These are phyloP conservation scores for Diabrotica undecimpunctata DNA, from an alignment of 1,140 invertebrate genomes.

Conservation along the genomic window DNA sequence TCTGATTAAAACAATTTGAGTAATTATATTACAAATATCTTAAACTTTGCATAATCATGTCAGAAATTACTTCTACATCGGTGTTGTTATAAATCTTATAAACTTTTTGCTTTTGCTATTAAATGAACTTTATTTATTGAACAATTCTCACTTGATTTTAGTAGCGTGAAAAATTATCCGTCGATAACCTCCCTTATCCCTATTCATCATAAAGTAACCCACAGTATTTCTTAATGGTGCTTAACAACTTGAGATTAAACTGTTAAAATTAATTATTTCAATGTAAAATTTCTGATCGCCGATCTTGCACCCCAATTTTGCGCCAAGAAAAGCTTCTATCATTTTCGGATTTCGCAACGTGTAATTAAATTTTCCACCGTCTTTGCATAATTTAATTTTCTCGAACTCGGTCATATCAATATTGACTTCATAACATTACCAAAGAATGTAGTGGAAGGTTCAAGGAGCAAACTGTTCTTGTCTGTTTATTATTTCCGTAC, in stretches of 20 bases:
- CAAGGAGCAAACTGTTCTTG: no score
- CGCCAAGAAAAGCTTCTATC: not conserved
- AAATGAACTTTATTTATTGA: no score
- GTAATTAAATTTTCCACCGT: conserved; percentile 2
- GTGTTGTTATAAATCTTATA: no score
- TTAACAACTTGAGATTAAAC: not conserved
- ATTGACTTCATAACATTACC: not conserved
- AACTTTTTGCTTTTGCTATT: no score
- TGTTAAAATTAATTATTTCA: conserved; percentile 3
- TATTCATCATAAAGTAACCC: not conserved
- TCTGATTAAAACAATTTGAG: no score
- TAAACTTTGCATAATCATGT: no score
- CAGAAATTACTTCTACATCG: no score
- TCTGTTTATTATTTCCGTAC: no score
- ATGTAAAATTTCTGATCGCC: not conserved
- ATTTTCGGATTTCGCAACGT: not conserved
- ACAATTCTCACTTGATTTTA: no score
- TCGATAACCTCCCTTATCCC: not conserved
- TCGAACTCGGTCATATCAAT: not conserved
- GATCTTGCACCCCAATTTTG: not conserved
- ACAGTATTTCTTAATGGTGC: not conserved
- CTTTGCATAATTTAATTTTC: not conserved
- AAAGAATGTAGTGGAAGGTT: not conserved
- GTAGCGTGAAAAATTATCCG: not conserved
- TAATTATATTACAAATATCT: no score